Evolutionary conservation across 2,888 invertebrate species (phyloP).

Genomic region (Pardosa pseudoannulata): DNA sequence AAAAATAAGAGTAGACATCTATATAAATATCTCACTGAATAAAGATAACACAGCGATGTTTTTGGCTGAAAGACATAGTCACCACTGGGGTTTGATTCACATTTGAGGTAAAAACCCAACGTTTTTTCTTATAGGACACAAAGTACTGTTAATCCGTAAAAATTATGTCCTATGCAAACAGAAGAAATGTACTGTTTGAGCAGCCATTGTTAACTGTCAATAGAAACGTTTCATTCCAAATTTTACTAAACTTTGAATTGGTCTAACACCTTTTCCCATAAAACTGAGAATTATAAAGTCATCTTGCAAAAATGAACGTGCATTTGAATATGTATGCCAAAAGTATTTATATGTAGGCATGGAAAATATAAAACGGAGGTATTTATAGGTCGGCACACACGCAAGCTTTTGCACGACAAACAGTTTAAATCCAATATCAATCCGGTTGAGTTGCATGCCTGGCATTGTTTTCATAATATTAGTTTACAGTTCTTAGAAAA

Average conservation of each 20-base stretch:
- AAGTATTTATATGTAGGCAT: too few species aligned
- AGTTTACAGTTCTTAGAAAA: slow-evolving; percentile 18
- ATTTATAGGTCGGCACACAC: slow-evolving; percentile 25
- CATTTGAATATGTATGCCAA: too few species aligned
- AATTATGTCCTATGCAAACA: slow-evolving; percentile 14
- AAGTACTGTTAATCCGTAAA: slow-evolving; percentile 18
- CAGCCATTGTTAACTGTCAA: background rate
- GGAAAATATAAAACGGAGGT: slow-evolving; percentile 14
- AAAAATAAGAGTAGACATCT: too few species aligned
- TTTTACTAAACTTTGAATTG: background rate
- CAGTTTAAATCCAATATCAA: slow-evolving; percentile 14
- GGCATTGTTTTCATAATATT: slow-evolving; percentile 7
- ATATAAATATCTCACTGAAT: too few species aligned
- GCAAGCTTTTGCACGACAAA: slow-evolving; percentile 27
- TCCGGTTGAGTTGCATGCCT: slow-evolving; percentile 25
- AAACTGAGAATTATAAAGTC: background rate
- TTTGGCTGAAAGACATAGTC: background rate
- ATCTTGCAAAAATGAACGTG: background rate
- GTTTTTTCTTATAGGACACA: background rate
- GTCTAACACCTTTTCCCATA: background rate
- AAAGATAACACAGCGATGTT: too few species aligned
- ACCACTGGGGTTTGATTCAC: background rate
- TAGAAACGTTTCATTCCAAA: background rate
- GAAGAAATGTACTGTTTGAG: background rate
- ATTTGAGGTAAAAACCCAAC: background rate